A percentile compares a stretch with the other conserved stretches of the same genome.
These are phyloP conservation scores for Microtus pennsylvanicus DNA, from an alignment of 2,113 vertebrate genomes.

Conservation along the genomic window DNA sequence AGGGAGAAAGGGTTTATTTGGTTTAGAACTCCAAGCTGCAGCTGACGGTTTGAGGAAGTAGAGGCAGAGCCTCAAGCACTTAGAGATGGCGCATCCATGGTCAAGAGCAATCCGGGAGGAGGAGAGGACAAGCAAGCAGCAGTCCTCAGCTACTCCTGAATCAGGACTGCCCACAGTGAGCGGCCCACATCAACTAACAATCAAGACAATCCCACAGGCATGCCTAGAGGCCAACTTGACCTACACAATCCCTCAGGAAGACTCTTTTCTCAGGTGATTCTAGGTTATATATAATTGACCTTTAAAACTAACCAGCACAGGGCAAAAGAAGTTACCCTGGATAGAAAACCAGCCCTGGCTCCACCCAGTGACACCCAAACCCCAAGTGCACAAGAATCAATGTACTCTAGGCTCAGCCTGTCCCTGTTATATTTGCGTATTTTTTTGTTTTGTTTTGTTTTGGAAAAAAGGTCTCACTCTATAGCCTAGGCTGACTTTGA, in stretches of 20 bases:
- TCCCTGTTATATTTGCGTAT: neutral
- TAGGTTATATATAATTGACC: neutral
- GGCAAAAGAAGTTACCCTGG: neutral
- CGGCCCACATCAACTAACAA: neutral
- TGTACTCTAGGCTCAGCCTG: neutral
- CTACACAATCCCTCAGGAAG: neutral
- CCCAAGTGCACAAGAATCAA: too few relatives aligned
- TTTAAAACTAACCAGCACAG: neutral
- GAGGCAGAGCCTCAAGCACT: neutral
- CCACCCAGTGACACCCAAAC: neutral
- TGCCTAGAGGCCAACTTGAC: neutral
- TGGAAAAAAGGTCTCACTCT: neutral
- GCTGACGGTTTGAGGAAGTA: neutral
- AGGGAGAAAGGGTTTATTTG: neutral
- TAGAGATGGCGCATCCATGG: neutral
- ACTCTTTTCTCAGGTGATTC: neutral
- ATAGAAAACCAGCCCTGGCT: neutral
- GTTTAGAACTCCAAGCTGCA: neutral
- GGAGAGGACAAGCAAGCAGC: neutral
- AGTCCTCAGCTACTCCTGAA: neutral
- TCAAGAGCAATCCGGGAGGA: neutral
- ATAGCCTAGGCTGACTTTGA: neutral
- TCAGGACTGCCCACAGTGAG: too few relatives aligned
- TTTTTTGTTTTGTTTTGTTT: neutral
- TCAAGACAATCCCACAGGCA: neutral